Percentiles rank a stretch among this genome's conserved stretches.
These are phyloP conservation scores for Vanessa atalanta DNA, from an alignment of 1,140 invertebrate species.

Conservation along the genomic window DNA sequence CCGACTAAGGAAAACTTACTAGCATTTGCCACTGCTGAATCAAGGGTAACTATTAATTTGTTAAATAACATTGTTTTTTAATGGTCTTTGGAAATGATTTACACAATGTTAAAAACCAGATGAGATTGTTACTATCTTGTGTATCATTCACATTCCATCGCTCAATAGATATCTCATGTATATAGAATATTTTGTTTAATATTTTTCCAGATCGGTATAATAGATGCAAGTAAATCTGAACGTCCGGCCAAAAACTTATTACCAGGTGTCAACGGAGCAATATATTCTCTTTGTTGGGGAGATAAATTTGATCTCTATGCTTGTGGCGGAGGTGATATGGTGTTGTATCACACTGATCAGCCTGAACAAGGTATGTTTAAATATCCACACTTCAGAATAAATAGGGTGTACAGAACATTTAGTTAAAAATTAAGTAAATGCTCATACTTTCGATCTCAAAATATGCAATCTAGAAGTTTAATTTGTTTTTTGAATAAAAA, in stretches of 20 bases:
- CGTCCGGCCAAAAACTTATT: conserved; percentile 51
- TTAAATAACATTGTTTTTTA: too few species aligned
- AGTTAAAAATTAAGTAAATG: not conserved
- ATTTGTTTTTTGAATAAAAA: too few species aligned
- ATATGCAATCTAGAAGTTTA: too few species aligned
- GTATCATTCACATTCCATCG: too few species aligned
- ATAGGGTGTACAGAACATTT: not conserved
- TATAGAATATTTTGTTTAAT: not conserved
- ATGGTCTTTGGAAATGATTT: too few species aligned
- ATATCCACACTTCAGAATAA: too few species aligned
- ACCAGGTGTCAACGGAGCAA: conserved; percentile 47
- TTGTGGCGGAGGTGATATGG: conserved; percentile 77
- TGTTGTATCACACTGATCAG: conserved; percentile 74
- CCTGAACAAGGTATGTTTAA: conserved; percentile 65
- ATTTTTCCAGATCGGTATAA: conserved; percentile 77
- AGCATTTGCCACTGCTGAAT: conserved; percentile 89
- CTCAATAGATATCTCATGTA: too few species aligned
- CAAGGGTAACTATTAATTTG: conserved; percentile 68
- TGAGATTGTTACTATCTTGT: too few species aligned
- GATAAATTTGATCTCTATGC: conserved; percentile 73
- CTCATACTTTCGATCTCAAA: not conserved
- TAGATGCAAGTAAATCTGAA: conserved; percentile 68
- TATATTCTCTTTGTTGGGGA: conserved; percentile 71
- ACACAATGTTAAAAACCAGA: too few species aligned
- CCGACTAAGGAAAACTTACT: conserved; percentile 86